A percentile compares a stretch with the other conserved stretches of the same genome.
Conservation (phyloP, 2,888 invertebrate genomes). For the Caenorhabditis auriculariae region DNA sequence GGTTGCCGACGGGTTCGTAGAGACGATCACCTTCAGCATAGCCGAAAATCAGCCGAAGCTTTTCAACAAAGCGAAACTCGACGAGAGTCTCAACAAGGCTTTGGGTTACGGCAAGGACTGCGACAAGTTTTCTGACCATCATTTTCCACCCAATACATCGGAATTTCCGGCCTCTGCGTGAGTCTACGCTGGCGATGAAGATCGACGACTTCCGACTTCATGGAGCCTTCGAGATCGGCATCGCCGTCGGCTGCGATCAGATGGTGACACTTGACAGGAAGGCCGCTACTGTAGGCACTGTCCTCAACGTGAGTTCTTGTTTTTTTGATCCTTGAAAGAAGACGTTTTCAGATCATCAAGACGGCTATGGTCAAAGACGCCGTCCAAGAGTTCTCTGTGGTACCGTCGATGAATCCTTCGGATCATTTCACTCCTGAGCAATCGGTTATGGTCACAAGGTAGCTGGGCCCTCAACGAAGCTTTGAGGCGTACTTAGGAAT, state of each 20-base stretch:
- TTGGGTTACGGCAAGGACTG: slow-evolving; percentile 20
- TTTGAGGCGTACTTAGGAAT: neutral
- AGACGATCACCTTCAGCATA: slow-evolving; percentile 35
- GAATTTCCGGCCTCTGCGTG: slow-evolving; percentile 7
- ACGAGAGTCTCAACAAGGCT: slow-evolving; percentile 46
- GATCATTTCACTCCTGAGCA: slow-evolving; percentile 60
- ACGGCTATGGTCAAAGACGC: slow-evolving; percentile 51
- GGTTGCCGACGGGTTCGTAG: slow-evolving; percentile 33
- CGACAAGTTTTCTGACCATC: slow-evolving; percentile 4
- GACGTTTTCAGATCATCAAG: slow-evolving; percentile 41
- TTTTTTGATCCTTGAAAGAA: neutral
- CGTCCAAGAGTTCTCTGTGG: slow-evolving; percentile 56
- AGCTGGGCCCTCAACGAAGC: slow-evolving; percentile 5
- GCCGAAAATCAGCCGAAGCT: slow-evolving; percentile 44
- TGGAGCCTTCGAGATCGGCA: slow-evolving; percentile 51
- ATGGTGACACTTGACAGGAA: slow-evolving; percentile 8
- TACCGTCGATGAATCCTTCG: slow-evolving; percentile 55
- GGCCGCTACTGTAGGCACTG: slow-evolving; percentile 32
- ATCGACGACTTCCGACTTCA: slow-evolving; percentile 41
- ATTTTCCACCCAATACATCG: neutral
- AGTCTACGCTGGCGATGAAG: slow-evolving; percentile 16
- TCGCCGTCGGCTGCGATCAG: slow-evolving; percentile 40
- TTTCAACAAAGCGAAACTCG: slow-evolving; percentile 53
- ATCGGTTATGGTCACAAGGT: slow-evolving; percentile 41
- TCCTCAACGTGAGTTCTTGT: slow-evolving; percentile 24